A percentile compares a stretch with the other conserved stretches of the same genome.
These are phyloP conservation scores for Tragopan temminckii DNA, from an alignment of 2,797 vertebrate species.

Conservation along the genomic window DNA sequence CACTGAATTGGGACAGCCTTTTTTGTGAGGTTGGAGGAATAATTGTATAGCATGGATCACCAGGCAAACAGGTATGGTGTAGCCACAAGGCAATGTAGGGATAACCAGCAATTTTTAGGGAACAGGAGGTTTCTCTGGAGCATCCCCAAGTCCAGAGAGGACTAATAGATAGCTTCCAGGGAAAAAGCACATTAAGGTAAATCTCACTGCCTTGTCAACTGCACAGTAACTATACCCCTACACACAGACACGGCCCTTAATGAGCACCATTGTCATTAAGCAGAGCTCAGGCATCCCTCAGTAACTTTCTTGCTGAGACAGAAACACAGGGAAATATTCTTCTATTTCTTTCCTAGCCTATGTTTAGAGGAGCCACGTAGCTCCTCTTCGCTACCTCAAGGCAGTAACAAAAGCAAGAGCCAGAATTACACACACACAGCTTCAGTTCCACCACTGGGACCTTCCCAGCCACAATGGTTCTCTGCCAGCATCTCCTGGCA, in stretches of 20 bases:
- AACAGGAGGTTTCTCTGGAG: conserved; percentile 1
- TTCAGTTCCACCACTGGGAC: not conserved
- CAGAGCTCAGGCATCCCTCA: not conserved
- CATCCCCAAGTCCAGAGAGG: not conserved
- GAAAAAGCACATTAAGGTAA: not conserved
- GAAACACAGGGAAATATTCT: not conserved
- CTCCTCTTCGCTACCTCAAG: conserved; percentile 19
- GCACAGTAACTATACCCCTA: not conserved
- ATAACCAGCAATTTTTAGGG: not conserved
- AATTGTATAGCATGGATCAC: not conserved
- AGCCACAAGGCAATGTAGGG: not conserved
- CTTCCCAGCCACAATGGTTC: not conserved
- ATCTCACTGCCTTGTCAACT: not conserved
- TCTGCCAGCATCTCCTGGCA: not conserved
- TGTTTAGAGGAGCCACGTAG: conserved; percentile 7
- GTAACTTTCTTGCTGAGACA: not conserved
- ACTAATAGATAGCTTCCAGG: conserved; percentile 5
- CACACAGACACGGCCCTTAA: not conserved
- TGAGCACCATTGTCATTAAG: not conserved
- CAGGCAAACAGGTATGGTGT: not conserved
- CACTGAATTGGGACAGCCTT: not conserved
- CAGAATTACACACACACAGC: not conserved
- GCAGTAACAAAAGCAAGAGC: not conserved
- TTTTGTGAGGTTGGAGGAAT: not conserved
- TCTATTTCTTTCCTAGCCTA: not conserved